Base-by-base conservation (phyloP, 2,888 invertebrate genomes). In the Vesta saturnalis region DNA sequence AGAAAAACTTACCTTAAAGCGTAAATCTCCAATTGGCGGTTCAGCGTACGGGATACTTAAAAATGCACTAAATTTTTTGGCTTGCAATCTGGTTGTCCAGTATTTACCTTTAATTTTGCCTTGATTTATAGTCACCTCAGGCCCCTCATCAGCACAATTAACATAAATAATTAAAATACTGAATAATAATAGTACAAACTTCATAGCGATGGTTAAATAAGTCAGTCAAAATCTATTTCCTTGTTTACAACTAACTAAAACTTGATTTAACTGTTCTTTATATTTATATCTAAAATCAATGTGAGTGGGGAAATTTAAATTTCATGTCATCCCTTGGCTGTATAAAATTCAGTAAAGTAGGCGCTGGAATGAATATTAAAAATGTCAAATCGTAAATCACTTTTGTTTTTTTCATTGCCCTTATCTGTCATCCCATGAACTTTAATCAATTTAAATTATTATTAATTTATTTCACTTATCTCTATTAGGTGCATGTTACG, bases 1-100 rank as follows among this genome's bases (percentile, higher is more conserved):
- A n/a, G n/a, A n/a, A n/a, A n/a, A 30, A 47, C 49, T 3, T 75
- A 83, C 83, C 80, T 81, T 75, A 77, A 83, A 84, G 72, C 83
- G 76, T 5, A 83, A 72, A 5, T 78, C 70, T 1, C 78, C 80
- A 21, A 83, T 14, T 5, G 83, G 83, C 19, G 83, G 83, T 70
- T 80, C 74, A 0, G 82, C 83, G 55, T 76, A 83, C 1, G 83
- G 83, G 57, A 87, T 83, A 21, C 85, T 83, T 54, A 84, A 73
- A 74, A 86, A 87, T 39, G 84, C 84, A 58, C 79, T 82, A 72
- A 85, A 86, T 69, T 81, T 77, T 35, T 81, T 78, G 59, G 83
- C 85, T 70, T 77, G 81, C n/a, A n/a, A n/a, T 70, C 89, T 85
- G 0, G 88, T 87, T 69, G 82, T 85, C 83, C 89, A 61, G 15